A percentile compares a stretch with the other conserved stretches of the same genome.
These are phyloP conservation scores for Geopemphigus sp. DNA, from an alignment of 1,140 invertebrate species.

Conservation along the genomic window DNA sequence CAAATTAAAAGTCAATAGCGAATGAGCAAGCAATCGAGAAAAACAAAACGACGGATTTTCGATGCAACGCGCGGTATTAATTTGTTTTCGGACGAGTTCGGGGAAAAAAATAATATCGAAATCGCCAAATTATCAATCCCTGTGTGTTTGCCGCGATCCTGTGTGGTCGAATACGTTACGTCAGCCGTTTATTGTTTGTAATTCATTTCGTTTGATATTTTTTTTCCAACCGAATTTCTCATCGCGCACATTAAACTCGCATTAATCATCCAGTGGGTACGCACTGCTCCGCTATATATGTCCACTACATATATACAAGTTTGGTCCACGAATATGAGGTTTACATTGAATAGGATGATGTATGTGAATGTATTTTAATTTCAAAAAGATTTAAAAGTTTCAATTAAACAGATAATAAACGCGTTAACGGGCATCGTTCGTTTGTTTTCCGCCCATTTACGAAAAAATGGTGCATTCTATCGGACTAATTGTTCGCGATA, in stretches of 20 bases:
- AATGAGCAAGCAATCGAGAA: not conserved
- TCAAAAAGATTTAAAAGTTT: not conserved
- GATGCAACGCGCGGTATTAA: not conserved
- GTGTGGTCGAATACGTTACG: slow-evolving; percentile 18
- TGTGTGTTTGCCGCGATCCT: not conserved
- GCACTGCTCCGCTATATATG: not conserved
- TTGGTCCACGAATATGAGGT: not conserved
- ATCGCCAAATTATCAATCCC: slow-evolving; percentile 17
- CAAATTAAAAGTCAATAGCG: not conserved
- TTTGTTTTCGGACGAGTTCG: slow-evolving; percentile 1
- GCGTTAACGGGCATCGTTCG: not conserved
- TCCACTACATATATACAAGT: not conserved
- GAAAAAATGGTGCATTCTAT: too few species aligned
- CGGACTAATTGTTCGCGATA: too few species aligned
- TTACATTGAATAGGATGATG: not conserved
- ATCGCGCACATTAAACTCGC: slow-evolving; percentile 18
- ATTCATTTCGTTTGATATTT: not conserved
- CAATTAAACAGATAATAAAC: not conserved
- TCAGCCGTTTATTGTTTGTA: slow-evolving; percentile 40
- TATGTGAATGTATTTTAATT: not conserved
- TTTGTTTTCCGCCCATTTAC: not conserved
- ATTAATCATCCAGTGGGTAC: not conserved
- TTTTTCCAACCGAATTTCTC: slow-evolving; percentile 12
- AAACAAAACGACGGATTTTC: not conserved
- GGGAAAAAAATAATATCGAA: slow-evolving; percentile 11